Evolutionary conservation across 2,113 vertebrate genomes (phyloP), one percentile per base, ranked within the genome.

Genomic region (Leptosomus discolor): DNA sequence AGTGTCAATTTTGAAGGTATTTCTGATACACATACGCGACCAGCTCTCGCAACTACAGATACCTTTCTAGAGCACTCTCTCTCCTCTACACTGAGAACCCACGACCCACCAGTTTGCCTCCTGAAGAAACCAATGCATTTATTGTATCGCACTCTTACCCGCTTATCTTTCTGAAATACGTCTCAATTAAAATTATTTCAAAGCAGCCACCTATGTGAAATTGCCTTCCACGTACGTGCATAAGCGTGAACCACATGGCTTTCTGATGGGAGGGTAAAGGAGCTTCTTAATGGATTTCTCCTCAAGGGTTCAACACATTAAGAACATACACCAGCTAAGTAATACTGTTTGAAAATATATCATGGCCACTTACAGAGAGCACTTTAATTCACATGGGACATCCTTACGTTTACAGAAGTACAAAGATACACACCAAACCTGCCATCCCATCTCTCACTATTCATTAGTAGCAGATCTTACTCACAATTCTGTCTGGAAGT

Each of bases 181-280:
- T 8, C 34, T 32, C n/a, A 69, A 90, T 51, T 46, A 39, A 73
- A 81, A 78, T 57, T 41, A 41, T 74, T 92, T 63, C 65, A 41
- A 15, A 77, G 37, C 0, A 0, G 34, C 51, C 58, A 74, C 26
- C 43, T n/a, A 22, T 5, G 18, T 74, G 43, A 71, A 86, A 67
- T 2, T 73, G 71, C 34, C 37, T 63, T 63, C 45, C 41, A 63
- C 1, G 1, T 29, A 43, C 34, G 17, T 0, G 9, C 4, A 0
- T 10, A 78, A 56, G 37, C 1, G 12, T 50, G 80, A 70, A 88
- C 37, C 74, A 32, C 6, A 3, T 3, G 11, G 50, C 32, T 48
- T 76, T 58, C 39, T 85, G 41, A 54, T 15, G 26, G 15, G 39
- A 70, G 11, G 21, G 61, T 23, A 46, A 19, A 80, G 45, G 8